Evolutionary conservation across 2,797 vertebrate genomes (phyloP).

Genomic region (Cynopterus sphinx): DNA sequence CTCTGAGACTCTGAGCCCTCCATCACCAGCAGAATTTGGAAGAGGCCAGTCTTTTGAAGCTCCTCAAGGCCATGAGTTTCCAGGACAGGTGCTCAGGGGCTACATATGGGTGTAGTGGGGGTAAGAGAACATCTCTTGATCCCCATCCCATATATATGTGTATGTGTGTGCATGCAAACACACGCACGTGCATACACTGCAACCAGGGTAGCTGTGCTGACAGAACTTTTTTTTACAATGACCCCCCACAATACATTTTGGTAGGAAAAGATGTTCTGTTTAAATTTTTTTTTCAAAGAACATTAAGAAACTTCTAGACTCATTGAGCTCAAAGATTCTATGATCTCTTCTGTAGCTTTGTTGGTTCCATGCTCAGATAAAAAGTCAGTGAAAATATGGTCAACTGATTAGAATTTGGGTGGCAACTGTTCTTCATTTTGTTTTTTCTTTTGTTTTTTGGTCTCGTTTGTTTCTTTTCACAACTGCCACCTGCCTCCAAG

Average conservation of each 20-base stretch:
- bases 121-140: neutral
- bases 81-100: neutral
- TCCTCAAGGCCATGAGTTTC: neutral
- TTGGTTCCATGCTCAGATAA: neutral
- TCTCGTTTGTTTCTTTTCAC: constrained; percentile 39
- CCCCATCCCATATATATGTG: neutral
- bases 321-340: neutral
- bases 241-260: neutral
- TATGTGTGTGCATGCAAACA: neutral
- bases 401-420: neutral
- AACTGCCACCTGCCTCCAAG: constrained; percentile 25
- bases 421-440: neutral
- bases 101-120: neutral
- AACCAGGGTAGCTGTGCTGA: neutral
- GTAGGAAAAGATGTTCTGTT: neutral
- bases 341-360: neutral
- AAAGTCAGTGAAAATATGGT: neutral
- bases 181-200: neutral
- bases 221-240: neutral
- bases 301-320: neutral
- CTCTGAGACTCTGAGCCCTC: neutral
- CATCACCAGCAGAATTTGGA: neutral
- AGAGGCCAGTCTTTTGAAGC: neutral
- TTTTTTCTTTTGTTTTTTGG: constrained; percentile 31
- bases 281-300: neutral